Base-by-base conservation (phyloP, 1,140 invertebrate genomes). In the Danaus plexippus region DNA sequence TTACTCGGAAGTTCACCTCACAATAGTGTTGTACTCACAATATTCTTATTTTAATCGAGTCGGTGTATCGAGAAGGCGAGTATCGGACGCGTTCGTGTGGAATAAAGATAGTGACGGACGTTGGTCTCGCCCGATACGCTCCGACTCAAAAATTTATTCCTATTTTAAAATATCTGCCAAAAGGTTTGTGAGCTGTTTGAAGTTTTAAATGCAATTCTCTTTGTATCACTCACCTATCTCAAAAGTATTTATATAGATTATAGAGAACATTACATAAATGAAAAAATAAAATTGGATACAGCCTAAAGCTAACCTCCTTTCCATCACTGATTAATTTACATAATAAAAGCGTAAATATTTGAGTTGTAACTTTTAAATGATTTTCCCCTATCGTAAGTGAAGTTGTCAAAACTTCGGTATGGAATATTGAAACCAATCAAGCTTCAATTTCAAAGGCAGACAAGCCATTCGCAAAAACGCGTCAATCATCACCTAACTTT, bases 31-130 rank as follows among this genome's bases (percentile, higher is more conserved):
- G 75, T 63, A 66, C 71, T 73, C 61, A 62, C 54, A 67, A 69
- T 72, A 75, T 78, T 86, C 80, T 83, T 86, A 86, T 86, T 84
- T 76, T 78, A 79, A 80, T 81, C 77, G 77, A 80, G 69, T 71
- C 64, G 66, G 69, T 73, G 71, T 75, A 80, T 79, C 77, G 75
- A 68, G 69, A 63, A 71, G 66, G 68, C 69, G 71, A 77, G 72
- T 71, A 75, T 73, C 73, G 71, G 58, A 57, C 59, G 68, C 80
- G 71, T 63, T 73, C 83, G 83, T 86, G 83, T 69, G 77, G 80
- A 84, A 86, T 68, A 61, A 60, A 74, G 83, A 86, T 86, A 86
- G 76, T 78, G 77, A 78, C 74, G 78, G 75, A 76, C 81, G 67
- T 63, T 73, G 76, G 72, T 64, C 68, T 62, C 67, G 32, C 61